Evolutionary conservation across 2,888 invertebrate species (phyloP).

Genomic region (Cecidostiba fungosa): DNA sequence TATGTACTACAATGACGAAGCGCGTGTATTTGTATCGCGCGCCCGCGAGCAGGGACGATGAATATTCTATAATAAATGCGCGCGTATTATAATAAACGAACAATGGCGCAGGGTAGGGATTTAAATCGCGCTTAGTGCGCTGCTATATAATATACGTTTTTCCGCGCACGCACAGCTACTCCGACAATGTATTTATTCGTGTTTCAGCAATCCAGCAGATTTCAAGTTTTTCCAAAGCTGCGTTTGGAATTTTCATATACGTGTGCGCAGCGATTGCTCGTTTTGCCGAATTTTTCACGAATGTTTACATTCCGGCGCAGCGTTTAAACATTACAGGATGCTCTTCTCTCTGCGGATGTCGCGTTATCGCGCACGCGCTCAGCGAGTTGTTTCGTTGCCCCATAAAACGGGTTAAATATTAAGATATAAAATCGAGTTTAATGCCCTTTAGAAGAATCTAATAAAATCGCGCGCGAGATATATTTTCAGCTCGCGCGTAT

Average conservation of each 20-base stretch:
- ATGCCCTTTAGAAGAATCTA: constrained; percentile 29
- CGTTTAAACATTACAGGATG: not conserved
- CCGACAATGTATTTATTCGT: too few relatives aligned
- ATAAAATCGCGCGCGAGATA: constrained; percentile 17
- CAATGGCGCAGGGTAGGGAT: not conserved
- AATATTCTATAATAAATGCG: constrained; percentile 50
- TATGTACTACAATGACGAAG: constrained; percentile 22
- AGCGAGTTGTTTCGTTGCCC: not conserved
- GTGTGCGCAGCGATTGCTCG: too few relatives aligned
- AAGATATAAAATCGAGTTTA: constrained; percentile 35
- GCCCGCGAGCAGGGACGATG: not conserved
- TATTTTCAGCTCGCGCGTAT: too few relatives aligned
- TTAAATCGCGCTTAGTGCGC: not conserved
- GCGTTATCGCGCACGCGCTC: not conserved
- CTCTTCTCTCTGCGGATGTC: not conserved
- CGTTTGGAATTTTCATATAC: not conserved
- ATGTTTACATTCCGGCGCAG: not conserved
- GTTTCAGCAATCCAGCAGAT: not conserved
- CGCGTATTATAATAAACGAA: constrained; percentile 21
- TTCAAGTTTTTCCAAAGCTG: not conserved
- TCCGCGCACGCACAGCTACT: too few relatives aligned
- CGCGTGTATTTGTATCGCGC: constrained; percentile 7
- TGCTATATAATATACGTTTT: too few relatives aligned
- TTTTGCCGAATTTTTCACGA: too few relatives aligned
- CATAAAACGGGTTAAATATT: not conserved